A percentile compares a stretch with the other conserved stretches of the same genome.
Conservation (phyloP, 2,113 vertebrate genomes). For the Nibea albiflora region DNA sequence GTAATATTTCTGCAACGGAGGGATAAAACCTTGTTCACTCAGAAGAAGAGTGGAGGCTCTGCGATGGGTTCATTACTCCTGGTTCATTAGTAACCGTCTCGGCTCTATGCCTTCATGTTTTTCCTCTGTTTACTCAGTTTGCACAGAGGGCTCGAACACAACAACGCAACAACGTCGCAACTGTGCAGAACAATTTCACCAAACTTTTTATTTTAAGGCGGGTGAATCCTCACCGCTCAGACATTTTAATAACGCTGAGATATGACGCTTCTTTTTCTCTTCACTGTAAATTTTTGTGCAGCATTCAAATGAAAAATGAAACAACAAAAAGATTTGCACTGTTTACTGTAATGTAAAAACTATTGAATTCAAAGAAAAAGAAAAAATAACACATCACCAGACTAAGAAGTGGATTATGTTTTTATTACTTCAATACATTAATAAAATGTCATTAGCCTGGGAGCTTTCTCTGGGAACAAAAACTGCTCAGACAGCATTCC, state of each 20-base stretch:
- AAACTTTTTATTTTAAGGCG: neutral
- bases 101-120: slow-evolving; percentile 1
- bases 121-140: slow-evolving; percentile 12
- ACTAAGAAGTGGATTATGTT: slow-evolving; percentile 59
- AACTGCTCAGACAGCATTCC: slow-evolving; percentile 59
- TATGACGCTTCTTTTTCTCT: slow-evolving; percentile 2
- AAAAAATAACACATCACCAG: neutral
- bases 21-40: neutral
- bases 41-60: neutral
- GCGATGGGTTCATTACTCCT: neutral
- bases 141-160: neutral
- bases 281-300: slow-evolving; percentile 18
- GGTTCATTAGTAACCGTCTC: slow-evolving; percentile 12
- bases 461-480: slow-evolving; percentile 51
- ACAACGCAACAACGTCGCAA: neutral
- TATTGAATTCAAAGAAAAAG: slow-evolving; percentile 49
- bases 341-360: slow-evolving; percentile 42
- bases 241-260: neutral
- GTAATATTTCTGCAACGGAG: neutral
- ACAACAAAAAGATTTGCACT: slow-evolving; percentile 23
- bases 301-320: neutral
- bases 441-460: slow-evolving; percentile 70
- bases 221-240: neutral
- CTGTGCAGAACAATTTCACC: neutral
- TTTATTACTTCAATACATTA: slow-evolving; percentile 67